Base-by-base conservation (phyloP, 1,140 invertebrate species). In the Bombus cullumanus region DNA sequence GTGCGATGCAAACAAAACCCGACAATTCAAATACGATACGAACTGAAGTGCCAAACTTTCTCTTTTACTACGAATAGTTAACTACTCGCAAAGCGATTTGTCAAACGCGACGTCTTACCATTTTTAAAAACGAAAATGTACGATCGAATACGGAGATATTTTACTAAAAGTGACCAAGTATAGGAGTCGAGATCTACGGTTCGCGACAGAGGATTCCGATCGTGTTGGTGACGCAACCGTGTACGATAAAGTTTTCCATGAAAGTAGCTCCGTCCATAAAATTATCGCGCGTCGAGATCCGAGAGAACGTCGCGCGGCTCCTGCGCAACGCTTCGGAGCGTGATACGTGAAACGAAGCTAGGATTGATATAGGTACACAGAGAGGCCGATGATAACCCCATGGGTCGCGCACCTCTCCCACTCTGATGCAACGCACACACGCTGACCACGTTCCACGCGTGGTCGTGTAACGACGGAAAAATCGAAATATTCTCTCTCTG, bases 351-450 rank as follows among this genome's bases (percentile, higher is more conserved):
- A 88, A 91, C 85, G 82, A 75, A 93, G 89, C 86, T 92, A 90
- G 89, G 88, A 93, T 92, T 93, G 86, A 94, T 94, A 91, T 94
- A 94, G 93, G 93, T 93, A 92, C 87, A 77, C 88, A 82, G 83
- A 87, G 92, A 90, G 90, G 81, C 88, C 86, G 85, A 72, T 89
- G 94, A 95, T 95, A 95, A 95, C 93, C 94, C 90, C 37, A 81
- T 39, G 88, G 94, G 93, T 94, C 93, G 87, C 90, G 89, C 90
- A 91, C 86, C 89, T 91, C 90, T 88, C 92, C 92, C 92, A 91
- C 89, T 92, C 87, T 90, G 84, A 84, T 84, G 43, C 86, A 74
- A 88, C 77, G n/a, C 83, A 78, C 78, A 82, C 80, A 85, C 34
- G 37, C 69, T 75, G 72, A 78, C 57, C 85, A 76, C 85, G 85